Percentiles rank a stretch among this genome's conserved stretches.
phyloP scores from a whole-genome alignment of 2,113 vertebrate genomes.

The Phylloscopus trochiloides region DNA sequence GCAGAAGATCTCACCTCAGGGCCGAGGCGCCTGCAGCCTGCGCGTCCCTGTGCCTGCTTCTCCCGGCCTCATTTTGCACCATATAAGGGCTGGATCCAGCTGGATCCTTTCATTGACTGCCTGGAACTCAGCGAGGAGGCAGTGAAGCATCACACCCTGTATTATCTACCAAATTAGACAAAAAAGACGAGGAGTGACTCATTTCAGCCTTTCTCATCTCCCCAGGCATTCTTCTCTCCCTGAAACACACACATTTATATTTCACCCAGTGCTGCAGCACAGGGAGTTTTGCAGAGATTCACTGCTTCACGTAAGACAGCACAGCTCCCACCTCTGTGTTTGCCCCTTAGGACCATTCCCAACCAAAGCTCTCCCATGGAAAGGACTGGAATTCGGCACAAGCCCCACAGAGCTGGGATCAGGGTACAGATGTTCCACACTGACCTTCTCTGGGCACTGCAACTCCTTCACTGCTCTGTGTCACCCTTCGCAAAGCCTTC shows the following conservation, averaged over 20 bases:
- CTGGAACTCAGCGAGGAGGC: background rate
- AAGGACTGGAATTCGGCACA: background rate
- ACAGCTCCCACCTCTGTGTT: background rate
- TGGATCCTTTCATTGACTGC: background rate
- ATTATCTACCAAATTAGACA: conserved; percentile 23
- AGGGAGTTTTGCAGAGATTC: background rate
- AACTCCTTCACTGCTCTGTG: background rate
- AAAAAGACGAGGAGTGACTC: background rate
- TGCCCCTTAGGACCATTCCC: background rate
- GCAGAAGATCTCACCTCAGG: background rate
- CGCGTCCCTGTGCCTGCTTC: fast-evolving
- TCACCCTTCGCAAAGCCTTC: background rate
- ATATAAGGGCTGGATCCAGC: background rate
- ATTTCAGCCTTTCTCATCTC: conserved; percentile 6
- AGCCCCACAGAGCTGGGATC: background rate
- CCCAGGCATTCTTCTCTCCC: background rate
- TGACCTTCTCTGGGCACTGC: background rate
- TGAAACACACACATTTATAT: background rate
- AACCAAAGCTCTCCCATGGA: fast-evolving
- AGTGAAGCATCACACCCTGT: background rate
- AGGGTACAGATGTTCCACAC: fast-evolving
- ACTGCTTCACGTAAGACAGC: background rate
- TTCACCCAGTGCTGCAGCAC: background rate
- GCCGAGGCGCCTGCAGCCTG: background rate
- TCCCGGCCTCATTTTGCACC: background rate